Conservation (phyloP, 2,888 invertebrate species). For the Lithophane ornitopus region DNA sequence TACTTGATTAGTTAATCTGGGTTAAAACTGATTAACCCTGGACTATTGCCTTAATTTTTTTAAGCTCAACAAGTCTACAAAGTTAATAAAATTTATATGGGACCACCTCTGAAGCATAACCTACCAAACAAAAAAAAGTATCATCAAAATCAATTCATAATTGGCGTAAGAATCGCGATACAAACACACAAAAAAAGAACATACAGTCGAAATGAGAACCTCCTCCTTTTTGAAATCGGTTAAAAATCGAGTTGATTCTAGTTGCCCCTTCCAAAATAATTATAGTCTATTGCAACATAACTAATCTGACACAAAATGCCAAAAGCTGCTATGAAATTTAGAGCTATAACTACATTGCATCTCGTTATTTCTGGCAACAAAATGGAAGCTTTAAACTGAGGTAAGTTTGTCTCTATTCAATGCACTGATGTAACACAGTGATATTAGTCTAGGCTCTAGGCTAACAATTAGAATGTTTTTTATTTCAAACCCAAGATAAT, state of each 20-base stretch:
- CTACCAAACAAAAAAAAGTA: no score
- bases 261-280: background rate
- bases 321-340: background rate
- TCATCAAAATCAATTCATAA: no score
- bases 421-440: background rate
- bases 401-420: background rate
- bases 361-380: background rate
- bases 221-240: no score
- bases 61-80: background rate
- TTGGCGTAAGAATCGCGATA: no score
- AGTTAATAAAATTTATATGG: no score
- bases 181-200: no score
- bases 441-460: background rate
- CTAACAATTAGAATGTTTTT: slow-evolving; percentile 8
- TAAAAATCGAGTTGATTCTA: no score
- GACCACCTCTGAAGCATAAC: no score
- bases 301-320: background rate
- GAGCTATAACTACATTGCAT: background rate
- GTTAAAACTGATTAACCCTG: background rate
- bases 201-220: no score
- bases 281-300: background rate
- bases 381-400: background rate
- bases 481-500: no score
- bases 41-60: background rate
- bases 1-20: background rate